Evolutionary conservation across 64 coral and sea anemone genomes (phyloP).

Genomic region (Porites australiensis): DNA sequence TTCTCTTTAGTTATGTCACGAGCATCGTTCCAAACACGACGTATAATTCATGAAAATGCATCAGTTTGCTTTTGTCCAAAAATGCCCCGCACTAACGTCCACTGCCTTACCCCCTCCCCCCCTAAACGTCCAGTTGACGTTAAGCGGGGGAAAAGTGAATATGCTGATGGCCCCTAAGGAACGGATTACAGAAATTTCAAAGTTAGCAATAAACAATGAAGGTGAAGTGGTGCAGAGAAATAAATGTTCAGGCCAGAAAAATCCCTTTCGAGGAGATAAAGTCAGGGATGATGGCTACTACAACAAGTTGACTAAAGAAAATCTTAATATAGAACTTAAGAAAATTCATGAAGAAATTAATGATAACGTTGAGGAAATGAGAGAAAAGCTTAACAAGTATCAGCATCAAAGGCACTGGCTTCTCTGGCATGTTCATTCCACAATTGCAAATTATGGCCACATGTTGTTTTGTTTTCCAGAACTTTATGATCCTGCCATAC

Average conservation of each 20-base stretch:
- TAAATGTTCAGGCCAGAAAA: conserved; percentile 35
- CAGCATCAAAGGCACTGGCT: conserved; percentile 44
- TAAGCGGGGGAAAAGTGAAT: too few species aligned
- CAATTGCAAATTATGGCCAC: conserved; percentile 48
- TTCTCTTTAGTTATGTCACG: too few species aligned
- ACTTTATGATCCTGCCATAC: conserved; percentile 52
- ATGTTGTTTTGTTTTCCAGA: conserved; percentile 48
- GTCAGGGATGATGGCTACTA: conserved; percentile 20
- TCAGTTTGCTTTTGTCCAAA: too few species aligned
- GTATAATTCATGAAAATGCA: too few species aligned
- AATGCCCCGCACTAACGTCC: too few species aligned
- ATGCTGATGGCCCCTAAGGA: background rate
- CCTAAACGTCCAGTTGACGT: too few species aligned
- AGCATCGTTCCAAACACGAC: too few species aligned
- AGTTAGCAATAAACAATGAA: conserved; percentile 18
- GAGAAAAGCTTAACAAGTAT: background rate
- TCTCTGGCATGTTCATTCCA: conserved; percentile 54
- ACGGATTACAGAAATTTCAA: background rate
- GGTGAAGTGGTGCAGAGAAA: conserved; percentile 15
- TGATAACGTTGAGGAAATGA: conserved; percentile 9
- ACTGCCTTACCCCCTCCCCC: too few species aligned
- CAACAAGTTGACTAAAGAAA: background rate
- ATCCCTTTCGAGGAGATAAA: conserved; percentile 38
- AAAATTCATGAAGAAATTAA: conserved; percentile 24
- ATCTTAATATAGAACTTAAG: conserved; percentile 9